A percentile compares a stretch with the other conserved stretches of the same genome.
These are phyloP conservation scores for Formicarius rufipectus DNA, from an alignment of 2,113 vertebrate genomes.

Conservation along the genomic window DNA sequence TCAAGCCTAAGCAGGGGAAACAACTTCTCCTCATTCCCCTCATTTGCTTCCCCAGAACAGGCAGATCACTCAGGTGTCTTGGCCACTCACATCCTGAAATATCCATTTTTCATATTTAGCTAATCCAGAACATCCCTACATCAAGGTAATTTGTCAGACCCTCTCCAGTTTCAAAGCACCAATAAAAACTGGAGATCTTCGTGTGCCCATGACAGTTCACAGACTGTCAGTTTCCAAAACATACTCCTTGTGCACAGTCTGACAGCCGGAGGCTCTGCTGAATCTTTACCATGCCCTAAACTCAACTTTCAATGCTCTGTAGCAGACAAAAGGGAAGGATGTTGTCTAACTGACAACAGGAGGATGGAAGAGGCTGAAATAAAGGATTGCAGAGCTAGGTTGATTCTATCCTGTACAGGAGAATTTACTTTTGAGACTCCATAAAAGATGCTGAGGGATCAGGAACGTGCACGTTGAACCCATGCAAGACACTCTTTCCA, in stretches of 20 bases:
- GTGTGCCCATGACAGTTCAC: not conserved
- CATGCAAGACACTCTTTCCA: not conserved
- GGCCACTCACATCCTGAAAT: not conserved
- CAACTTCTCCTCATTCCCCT: not conserved
- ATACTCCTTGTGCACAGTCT: not conserved
- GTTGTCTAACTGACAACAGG: not conserved
- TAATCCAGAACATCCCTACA: not conserved
- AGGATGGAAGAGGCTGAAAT: not conserved
- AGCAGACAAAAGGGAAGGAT: conserved; percentile 6
- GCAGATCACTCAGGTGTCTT: not conserved
- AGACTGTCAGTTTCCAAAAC: conserved; percentile 2
- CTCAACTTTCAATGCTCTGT: conserved; percentile 1
- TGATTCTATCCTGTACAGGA: not conserved
- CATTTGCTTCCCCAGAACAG: not conserved
- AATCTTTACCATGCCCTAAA: not conserved
- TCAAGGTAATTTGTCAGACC: not conserved
- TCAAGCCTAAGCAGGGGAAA: not conserved
- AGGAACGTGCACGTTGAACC: not conserved
- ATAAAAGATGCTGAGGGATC: not conserved
- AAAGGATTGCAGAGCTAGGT: not conserved
- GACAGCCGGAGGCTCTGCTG: conserved; percentile 12
- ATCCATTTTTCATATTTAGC: not conserved
- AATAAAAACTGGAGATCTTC: not conserved
- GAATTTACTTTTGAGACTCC: not conserved
- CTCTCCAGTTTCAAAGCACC: conserved; percentile 6